Conservation (phyloP, 2,888 invertebrate genomes). For the Anodontia alba region DNA sequence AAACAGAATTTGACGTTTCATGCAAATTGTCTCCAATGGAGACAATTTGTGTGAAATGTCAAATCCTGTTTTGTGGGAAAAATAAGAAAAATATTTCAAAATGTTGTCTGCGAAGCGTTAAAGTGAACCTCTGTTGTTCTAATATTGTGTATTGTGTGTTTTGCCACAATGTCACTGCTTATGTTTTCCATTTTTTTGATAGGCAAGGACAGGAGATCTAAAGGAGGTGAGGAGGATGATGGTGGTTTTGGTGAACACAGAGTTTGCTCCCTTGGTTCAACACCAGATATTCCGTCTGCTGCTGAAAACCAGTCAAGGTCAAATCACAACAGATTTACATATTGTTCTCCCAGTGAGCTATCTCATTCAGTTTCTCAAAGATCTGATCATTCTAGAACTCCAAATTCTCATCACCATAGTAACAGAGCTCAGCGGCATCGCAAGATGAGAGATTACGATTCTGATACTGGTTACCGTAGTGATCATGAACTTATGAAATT, state of each 20-base stretch:
- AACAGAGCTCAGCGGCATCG: constrained; percentile 60
- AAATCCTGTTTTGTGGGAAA: too few species aligned
- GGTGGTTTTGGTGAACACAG: constrained; percentile 63
- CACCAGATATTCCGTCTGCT: constrained; percentile 58
- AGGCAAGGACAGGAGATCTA: constrained; percentile 50
- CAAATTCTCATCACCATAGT: constrained; percentile 39
- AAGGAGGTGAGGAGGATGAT: constrained; percentile 57
- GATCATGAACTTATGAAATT: constrained; percentile 73
- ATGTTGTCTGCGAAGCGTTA: too few species aligned
- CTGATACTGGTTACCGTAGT: constrained; percentile 83
- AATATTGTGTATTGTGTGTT: too few species aligned
- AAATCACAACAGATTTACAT: constrained; percentile 57
- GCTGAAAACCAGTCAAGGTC: constrained; percentile 18
- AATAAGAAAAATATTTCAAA: too few species aligned
- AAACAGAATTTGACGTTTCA: too few species aligned
- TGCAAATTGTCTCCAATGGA: too few species aligned
- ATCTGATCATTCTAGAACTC: constrained; percentile 26
- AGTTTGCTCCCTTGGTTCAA: constrained; percentile 62
- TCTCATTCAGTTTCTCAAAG: constrained; percentile 52
- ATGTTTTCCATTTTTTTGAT: background rate
- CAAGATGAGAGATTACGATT: constrained; percentile 79
- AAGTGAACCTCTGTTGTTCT: too few species aligned
- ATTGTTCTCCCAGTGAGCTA: constrained; percentile 66
- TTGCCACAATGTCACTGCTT: too few species aligned
- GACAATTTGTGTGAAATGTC: too few species aligned